phyloP scores from a whole-genome alignment of 2,797 vertebrate genomes.

The Hafferia zeledoni region DNA sequence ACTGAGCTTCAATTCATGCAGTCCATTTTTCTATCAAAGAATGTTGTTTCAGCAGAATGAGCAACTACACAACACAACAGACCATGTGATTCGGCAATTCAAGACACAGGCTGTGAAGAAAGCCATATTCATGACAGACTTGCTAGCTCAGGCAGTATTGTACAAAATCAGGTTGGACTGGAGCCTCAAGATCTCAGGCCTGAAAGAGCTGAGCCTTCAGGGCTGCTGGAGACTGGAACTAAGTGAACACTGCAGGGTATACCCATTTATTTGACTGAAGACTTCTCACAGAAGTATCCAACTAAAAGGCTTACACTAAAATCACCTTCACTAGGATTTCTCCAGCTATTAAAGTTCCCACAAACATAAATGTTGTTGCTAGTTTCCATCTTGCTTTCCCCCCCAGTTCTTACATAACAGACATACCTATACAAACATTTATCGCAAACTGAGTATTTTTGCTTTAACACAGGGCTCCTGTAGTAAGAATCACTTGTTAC shows the following conservation, averaged over 20 bases:
- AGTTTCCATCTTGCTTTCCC: not conserved
- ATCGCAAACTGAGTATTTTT: not conserved
- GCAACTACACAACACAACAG: not conserved
- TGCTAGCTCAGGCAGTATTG: not conserved
- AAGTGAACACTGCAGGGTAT: not conserved
- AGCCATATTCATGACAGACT: not conserved
- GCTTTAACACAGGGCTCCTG: not conserved
- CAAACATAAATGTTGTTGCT: not conserved
- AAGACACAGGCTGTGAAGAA: not conserved
- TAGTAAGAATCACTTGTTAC: not conserved
- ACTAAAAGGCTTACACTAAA: not conserved
- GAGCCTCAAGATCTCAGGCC: not conserved
- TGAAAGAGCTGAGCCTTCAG: not conserved
- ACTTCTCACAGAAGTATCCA: not conserved
- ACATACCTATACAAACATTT: not conserved
- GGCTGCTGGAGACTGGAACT: fast-evolving
- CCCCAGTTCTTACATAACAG: not conserved
- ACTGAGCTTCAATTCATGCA: not conserved
- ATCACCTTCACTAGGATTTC: not conserved
- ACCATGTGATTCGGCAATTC: not conserved
- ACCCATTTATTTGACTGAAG: not conserved
- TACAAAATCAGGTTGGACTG: not conserved
- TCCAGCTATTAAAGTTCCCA: not conserved
- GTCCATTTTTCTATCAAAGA: not conserved
- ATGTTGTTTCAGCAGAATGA: not conserved